Evolutionary conservation across 2,113 vertebrate genomes (phyloP).

Genomic region (Megaptera novaeangliae): DNA sequence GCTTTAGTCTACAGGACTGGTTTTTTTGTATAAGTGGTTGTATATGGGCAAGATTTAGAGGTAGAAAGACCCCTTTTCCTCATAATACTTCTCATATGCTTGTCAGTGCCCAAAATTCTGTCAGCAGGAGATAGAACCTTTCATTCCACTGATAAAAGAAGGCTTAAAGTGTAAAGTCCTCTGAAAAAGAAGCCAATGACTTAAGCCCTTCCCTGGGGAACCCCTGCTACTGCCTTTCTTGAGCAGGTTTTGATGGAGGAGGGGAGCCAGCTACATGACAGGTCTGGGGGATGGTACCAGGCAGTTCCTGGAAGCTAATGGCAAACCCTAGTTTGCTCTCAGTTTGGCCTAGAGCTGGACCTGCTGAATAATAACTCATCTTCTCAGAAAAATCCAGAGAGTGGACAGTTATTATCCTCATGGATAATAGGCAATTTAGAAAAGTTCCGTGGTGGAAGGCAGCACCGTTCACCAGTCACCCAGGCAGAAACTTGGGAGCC

Average conservation of each 20-base stretch:
- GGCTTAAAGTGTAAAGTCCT: background rate
- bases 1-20: background rate
- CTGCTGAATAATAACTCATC: background rate
- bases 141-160: background rate
- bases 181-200: background rate
- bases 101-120: background rate
- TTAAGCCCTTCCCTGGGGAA: background rate
- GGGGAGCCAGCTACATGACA: background rate
- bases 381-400: background rate
- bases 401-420: background rate
- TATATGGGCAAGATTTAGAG: background rate
- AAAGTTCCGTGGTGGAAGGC: background rate
- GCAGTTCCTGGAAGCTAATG: background rate
- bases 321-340: background rate
- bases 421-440: background rate
- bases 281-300: background rate
- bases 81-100: background rate
- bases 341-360: background rate
- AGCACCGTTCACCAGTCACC: fast-evolving
- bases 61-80: background rate
- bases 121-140: background rate
- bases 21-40: background rate
- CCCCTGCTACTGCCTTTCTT: background rate
- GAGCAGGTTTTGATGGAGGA: background rate
- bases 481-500: background rate